Base-by-base conservation (phyloP, 2,888 invertebrate species). In the Adelognathus sp. region DNA sequence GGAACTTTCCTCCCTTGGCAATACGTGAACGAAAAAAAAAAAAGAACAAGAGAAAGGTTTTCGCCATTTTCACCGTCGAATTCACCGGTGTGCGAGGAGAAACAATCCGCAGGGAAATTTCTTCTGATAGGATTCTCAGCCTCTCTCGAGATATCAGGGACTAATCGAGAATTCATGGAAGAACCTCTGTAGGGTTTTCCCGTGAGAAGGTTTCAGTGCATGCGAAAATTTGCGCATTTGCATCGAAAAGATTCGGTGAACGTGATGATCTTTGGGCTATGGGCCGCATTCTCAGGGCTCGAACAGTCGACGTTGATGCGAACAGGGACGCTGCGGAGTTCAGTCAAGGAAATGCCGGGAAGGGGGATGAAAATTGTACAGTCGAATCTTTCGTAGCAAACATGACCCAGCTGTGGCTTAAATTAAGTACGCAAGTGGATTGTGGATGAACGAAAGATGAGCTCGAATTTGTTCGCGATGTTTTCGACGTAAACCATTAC, bases 81-180 rank as follows among this genome's bases (percentile, higher is more conserved):
- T 63, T 56, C 6, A 4, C 6, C 61, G 4, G 39, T 29, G 21
- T 24, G 9, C 21, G 54, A 31, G n/a, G n/a, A 14, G 41, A 41
- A 73, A 63, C 56, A 64, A 71, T 75, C 74, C 74, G 41, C 61
- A 71, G 79, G 79, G 74, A 79, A 79, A 75, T 79, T 75, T 58
- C 60, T 44, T 56, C 54, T 50, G 52, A 66, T 61, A 46, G 54
- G 61, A 46, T 61, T 78, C 44, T 11, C 18, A 16, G 39, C 9
- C 31, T 31, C n/a, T n/a, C 64, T 9, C 27, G 69, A 41, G 31
- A 21, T 66, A 66, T 33, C 61, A 46, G 29, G n/a, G 46, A 31
- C 54, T 61, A 71, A 79, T 79, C 39, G 63, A 44, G 61, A 71
- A 79, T 79, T 74, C 79, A 75, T 71, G 66, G 39, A 67, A 56